phyloP scores from a whole-genome alignment of 2,113 vertebrate genomes.

The Oryzias melastigma region DNA sequence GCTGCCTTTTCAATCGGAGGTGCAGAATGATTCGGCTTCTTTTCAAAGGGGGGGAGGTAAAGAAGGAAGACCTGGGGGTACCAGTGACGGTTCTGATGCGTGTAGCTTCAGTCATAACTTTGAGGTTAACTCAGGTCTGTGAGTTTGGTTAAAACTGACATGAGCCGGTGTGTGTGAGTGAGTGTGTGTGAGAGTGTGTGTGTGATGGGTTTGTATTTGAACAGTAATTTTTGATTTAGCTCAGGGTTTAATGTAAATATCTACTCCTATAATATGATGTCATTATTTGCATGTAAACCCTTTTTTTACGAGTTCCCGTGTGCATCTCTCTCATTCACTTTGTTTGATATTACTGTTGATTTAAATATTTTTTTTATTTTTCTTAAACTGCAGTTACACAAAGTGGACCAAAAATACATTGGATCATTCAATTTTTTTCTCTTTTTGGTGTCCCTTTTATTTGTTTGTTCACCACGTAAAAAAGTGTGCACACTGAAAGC shows the following conservation, averaged over 20 bases:
- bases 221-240: slow-evolving; percentile 67
- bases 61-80: slow-evolving; percentile 35
- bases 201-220: slow-evolving; percentile 10
- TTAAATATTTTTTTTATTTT: slow-evolving; percentile 19
- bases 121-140: slow-evolving; percentile 55
- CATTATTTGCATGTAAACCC: slow-evolving; percentile 55
- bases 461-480: slow-evolving; percentile 27
- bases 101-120: slow-evolving; percentile 37
- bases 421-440: slow-evolving; percentile 24
- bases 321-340: slow-evolving; percentile 16
- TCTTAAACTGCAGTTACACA: slow-evolving; percentile 24
- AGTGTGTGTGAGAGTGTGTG: slow-evolving; percentile 22
- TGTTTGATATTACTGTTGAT: slow-evolving; percentile 3
- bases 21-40: slow-evolving; percentile 58
- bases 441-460: slow-evolving; percentile 31
- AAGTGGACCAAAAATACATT: slow-evolving; percentile 70
- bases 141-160: slow-evolving; percentile 36
- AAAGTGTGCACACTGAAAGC: slow-evolving; percentile 32
- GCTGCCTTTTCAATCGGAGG: slow-evolving; percentile 67
- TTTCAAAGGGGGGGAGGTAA: slow-evolving; percentile 22
- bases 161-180: slow-evolving; percentile 39
- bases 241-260: slow-evolving; percentile 72
- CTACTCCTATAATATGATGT: slow-evolving; percentile 64
- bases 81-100: slow-evolving; percentile 56
- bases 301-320: neutral